Percentiles rank a stretch among this genome's conserved stretches.
phyloP scores from a whole-genome alignment of 2,888 invertebrate genomes.

The Escarpia spicata region DNA sequence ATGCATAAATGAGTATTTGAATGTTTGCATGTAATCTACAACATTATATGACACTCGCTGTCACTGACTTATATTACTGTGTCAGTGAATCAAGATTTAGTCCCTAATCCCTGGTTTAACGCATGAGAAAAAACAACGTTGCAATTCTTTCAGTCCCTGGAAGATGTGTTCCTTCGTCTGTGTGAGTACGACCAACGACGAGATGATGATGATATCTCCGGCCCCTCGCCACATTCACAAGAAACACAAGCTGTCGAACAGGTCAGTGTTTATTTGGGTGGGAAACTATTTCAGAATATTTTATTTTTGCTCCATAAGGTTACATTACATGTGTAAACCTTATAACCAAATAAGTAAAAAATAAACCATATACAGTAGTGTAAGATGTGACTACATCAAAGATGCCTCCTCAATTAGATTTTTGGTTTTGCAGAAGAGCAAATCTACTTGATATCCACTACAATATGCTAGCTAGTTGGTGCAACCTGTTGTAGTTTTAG shows the following conservation, averaged over 20 bases:
- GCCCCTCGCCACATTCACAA: not conserved
- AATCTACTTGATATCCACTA: too few relatives aligned
- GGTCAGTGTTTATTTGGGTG: not conserved
- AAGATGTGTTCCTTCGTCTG: constrained; percentile 91
- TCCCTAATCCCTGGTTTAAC: not conserved
- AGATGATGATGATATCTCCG: not conserved
- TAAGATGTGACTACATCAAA: too few relatives aligned
- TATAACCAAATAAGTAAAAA: too few relatives aligned
- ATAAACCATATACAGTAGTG: too few relatives aligned
- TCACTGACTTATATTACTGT: not conserved
- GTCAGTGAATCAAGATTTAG: not conserved
- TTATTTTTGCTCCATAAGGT: too few relatives aligned
- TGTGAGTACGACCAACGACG: constrained; percentile 57
- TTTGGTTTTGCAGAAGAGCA: too few relatives aligned
- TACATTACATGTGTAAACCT: too few relatives aligned
- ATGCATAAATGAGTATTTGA: not conserved
- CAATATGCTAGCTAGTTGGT: too few relatives aligned
- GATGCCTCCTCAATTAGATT: too few relatives aligned
- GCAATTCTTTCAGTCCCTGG: constrained; percentile 70
- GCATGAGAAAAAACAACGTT: not conserved
- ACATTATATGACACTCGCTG: not conserved
- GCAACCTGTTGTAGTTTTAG: too few relatives aligned
- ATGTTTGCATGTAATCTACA: not conserved
- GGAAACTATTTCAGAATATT: too few relatives aligned
- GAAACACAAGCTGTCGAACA: not conserved